Evolutionary conservation across 2,113 vertebrate species (phyloP).

Genomic region (Chloroceryle aenea): DNA sequence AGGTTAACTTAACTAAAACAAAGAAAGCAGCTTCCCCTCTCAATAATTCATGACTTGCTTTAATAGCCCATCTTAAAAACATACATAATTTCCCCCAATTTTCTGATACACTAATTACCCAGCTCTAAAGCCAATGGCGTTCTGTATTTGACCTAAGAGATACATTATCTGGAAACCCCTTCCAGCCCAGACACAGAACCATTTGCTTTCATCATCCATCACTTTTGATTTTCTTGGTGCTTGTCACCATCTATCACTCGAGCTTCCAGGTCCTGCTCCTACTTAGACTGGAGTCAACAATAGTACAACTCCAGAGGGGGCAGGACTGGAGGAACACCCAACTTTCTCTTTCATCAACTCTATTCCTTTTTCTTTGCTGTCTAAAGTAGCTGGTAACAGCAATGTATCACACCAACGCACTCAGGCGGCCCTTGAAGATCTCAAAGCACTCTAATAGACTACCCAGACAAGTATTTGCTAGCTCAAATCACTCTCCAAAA

Average conservation of each 20-base stretch:
- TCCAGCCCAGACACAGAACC: constrained; percentile 16
- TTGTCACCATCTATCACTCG: constrained; percentile 29
- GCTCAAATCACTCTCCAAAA: constrained; percentile 41
- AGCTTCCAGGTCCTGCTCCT: constrained; percentile 27
- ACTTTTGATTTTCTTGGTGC: constrained; percentile 40
- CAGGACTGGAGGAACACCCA: neutral
- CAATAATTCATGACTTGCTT: constrained; percentile 66
- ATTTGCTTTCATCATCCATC: constrained; percentile 45
- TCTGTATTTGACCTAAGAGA: constrained; percentile 66
- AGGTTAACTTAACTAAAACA: constrained; percentile 66
- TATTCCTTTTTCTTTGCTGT: neutral
- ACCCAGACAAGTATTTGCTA: constrained; percentile 13
- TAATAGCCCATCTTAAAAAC: constrained; percentile 71
- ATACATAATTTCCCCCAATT: constrained; percentile 68
- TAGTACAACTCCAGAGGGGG: neutral
- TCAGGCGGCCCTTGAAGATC: constrained; percentile 1
- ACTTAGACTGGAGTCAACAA: neutral
- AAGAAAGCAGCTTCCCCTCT: constrained; percentile 56
- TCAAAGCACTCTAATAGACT: neutral
- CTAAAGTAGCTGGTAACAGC: neutral
- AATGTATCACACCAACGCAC: neutral
- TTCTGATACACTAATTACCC: constrained; percentile 73
- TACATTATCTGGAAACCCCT: constrained; percentile 47
- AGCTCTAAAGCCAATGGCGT: constrained; percentile 66
- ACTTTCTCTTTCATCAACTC: neutral